phyloP scores from a whole-genome alignment of 2,113 vertebrate species.

The Sterrhoptilus dennistouni region DNA sequence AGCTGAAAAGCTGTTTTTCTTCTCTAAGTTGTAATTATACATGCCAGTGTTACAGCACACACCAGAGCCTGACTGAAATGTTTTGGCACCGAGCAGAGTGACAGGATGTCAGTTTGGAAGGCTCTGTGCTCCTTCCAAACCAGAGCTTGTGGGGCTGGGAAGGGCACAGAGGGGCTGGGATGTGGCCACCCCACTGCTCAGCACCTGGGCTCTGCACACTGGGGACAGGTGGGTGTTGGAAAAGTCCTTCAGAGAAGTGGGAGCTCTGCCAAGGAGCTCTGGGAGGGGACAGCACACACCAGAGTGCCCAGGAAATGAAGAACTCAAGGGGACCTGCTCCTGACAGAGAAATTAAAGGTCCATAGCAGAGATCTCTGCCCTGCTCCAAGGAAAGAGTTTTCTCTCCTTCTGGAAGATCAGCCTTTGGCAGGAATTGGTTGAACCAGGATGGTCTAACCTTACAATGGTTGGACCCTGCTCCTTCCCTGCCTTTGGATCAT shows the following conservation, averaged over 20 bases:
- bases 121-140: not conserved
- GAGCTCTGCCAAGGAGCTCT: not conserved
- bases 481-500: not conserved
- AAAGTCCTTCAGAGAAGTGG: not conserved
- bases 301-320: not conserved
- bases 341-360: not conserved
- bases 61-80: not conserved
- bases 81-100: not conserved
- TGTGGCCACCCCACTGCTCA: not conserved
- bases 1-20: slow-evolving; percentile 24
- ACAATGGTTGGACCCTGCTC: not conserved
- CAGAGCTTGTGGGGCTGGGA: not conserved
- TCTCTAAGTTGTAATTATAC: not conserved
- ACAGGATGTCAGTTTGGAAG: not conserved
- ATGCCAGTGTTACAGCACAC: not conserved
- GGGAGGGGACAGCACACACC: not conserved
- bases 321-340: not conserved
- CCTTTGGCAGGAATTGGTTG: not conserved
- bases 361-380: not conserved
- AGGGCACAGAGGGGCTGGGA: not conserved
- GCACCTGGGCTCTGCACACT: fast-evolving
- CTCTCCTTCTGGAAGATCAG: not conserved
- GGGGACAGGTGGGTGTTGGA: not conserved
- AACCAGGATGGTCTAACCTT: not conserved
- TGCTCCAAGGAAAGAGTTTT: not conserved